phyloP scores from a whole-genome alignment of 2,797 vertebrate genomes.

The Australoheros facetus region DNA sequence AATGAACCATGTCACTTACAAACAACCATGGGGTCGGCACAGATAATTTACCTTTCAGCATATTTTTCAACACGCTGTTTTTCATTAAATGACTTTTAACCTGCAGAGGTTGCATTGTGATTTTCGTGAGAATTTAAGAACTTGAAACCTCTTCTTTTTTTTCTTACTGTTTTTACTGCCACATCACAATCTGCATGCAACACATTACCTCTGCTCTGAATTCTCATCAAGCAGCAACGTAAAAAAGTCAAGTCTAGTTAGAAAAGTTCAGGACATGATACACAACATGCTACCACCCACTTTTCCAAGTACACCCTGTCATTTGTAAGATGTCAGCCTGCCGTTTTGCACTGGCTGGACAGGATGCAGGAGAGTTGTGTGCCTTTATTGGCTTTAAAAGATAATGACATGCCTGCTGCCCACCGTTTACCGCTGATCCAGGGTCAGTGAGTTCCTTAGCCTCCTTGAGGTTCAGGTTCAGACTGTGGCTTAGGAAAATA shows the following conservation, averaged over 20 bases:
- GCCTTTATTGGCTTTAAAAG: conserved; percentile 76
- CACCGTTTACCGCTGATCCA: conserved; percentile 41
- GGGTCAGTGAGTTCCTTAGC: conserved; percentile 59
- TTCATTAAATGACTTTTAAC: not conserved
- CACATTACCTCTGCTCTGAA: conserved; percentile 1
- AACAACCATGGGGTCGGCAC: conserved; percentile 29
- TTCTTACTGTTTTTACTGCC: not conserved
- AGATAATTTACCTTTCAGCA: conserved; percentile 20
- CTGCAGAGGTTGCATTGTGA: not conserved
- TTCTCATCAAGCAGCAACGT: conserved; percentile 24
- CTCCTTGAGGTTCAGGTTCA: conserved; percentile 40
- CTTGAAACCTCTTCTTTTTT: not conserved
- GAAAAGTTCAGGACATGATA: conserved; percentile 57
- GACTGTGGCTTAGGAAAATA: conserved; percentile 10
- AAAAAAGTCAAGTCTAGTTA: conserved; percentile 59
- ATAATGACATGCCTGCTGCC: conserved; percentile 64
- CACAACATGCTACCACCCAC: conserved; percentile 56
- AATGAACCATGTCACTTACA: conserved; percentile 51
- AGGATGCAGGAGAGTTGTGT: conserved; percentile 44
- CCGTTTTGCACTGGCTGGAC: conserved; percentile 53
- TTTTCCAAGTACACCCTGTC: conserved; percentile 59
- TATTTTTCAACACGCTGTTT: not conserved
- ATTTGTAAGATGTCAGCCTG: conserved; percentile 57
- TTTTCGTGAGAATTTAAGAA: not conserved
- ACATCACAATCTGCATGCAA: conserved; percentile 3